Evolutionary conservation across 1,140 invertebrate genomes (phyloP).

Genomic region (Drosophila lacertosa): DNA sequence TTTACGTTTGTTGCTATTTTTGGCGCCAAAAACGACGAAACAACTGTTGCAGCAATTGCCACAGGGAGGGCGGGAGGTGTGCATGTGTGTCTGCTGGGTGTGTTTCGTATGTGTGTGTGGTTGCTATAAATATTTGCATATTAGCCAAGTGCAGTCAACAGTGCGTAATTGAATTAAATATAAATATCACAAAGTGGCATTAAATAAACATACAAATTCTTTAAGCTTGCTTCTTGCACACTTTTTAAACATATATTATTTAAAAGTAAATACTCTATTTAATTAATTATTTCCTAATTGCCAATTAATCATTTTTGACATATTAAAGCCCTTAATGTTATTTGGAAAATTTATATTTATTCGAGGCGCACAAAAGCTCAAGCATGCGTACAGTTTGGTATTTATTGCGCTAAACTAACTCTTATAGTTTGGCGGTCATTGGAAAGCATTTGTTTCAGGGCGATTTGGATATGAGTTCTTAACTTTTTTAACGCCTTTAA

Average conservation of each 20-base stretch:
- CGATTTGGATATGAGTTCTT: neutral
- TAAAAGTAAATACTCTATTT: neutral
- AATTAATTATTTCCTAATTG: neutral
- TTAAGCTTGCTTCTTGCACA: neutral
- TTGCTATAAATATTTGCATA: conserved; percentile 28
- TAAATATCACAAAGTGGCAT: neutral
- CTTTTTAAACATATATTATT: neutral
- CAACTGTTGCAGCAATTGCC: conserved; percentile 64
- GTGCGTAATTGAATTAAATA: conserved; percentile 1
- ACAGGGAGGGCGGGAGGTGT: neutral
- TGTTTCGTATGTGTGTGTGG: conserved; percentile 1
- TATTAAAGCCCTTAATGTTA: neutral
- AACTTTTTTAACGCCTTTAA: neutral
- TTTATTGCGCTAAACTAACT: conserved; percentile 2
- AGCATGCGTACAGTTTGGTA: conserved; percentile 20
- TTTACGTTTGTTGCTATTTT: conserved; percentile 75
- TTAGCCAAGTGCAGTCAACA: conserved; percentile 22
- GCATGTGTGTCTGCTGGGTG: neutral
- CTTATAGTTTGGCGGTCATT: conserved; percentile 6
- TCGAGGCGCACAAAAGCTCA: conserved; percentile 2
- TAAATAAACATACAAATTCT: neutral
- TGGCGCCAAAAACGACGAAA: conserved; percentile 70
- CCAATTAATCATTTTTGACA: neutral
- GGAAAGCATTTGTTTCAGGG: neutral
- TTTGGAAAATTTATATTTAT: neutral